Evolutionary conservation across 2,113 vertebrate species (phyloP), one percentile per base, ranked within the genome.

Genomic region (Hippolais icterina): DNA sequence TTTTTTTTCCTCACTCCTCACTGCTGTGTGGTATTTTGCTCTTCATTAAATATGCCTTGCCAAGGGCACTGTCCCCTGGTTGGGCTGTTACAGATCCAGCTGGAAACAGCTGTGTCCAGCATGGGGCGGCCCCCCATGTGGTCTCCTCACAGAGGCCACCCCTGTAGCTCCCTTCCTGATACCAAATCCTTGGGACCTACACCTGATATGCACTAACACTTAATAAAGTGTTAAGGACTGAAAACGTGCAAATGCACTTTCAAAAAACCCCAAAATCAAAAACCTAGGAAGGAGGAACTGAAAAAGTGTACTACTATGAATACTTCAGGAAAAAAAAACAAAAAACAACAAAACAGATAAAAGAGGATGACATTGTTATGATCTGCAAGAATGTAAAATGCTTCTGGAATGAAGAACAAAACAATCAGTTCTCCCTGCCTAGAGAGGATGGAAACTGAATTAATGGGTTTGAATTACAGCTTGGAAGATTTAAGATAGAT

Each of bases 81-180:
- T n/a, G 41, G 11, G 39, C 13, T 60, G 24, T 27, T 25, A 53
- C 53, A 61, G 39, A 47, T 24, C 5, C 78, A 61, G 53, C 46
- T 82, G 60, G 44, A 52, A 59, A 39, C 31, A 74, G 23, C 52
- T 29, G 28, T n/a, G 46, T 39, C 7, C 47, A 39, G 29, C 20
- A 41, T 0, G 0, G 28, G 15, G 8, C 10, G 74, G 23, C 3
- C 39, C 53, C 29, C 1, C n/a, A n/a, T n/a, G n/a, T n/a, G 2
- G 6, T 41, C 24, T 60, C 46, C n/a, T 53, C 46, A 39, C 6
- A 31, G 35, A 64, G 14, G 18, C 28, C 9, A 49, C 10, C 3
- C 23, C 8, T 76, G 24, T 10, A 75, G 7, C 57, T 72, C 24
- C 33, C 24, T 44, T 81, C 18, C 71, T 7, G 7, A 24, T 41